phyloP scores from a whole-genome alignment of 2,888 invertebrate genomes.

The Athrips mouffetella region DNA sequence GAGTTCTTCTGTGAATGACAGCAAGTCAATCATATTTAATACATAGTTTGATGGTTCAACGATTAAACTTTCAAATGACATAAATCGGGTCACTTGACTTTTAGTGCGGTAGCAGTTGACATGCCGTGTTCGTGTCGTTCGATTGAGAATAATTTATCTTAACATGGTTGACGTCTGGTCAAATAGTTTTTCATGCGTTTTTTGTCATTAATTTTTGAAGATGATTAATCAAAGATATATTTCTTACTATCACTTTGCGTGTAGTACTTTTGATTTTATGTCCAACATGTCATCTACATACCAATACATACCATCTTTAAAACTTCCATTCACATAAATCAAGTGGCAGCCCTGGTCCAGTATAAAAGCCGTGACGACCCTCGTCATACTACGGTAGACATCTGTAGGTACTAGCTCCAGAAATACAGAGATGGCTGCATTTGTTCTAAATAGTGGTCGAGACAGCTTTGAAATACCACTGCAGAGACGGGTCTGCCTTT shows the following conservation, averaged over 20 bases:
- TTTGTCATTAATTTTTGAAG: no score
- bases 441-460: no score
- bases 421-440: no score
- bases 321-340: conserved; percentile 8
- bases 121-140: background rate
- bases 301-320: no score
- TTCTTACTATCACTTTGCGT: no score
- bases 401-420: no score
- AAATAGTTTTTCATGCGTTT: no score
- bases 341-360: background rate
- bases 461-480: no score
- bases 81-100: background rate
- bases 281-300: no score
- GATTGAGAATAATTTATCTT: background rate
- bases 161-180: conserved; percentile 3
- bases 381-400: conserved; percentile 7
- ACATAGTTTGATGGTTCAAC: background rate
- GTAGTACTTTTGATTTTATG: no score
- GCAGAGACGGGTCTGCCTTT: no score
- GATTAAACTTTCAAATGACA: conserved; percentile 1
- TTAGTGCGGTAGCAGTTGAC: background rate
- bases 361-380: conserved; percentile 11
- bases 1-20: background rate
- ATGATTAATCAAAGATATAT: no score
- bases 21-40: background rate